Percentiles rank a stretch among this genome's conserved stretches.
These are phyloP conservation scores for Drosophila pallidifrons DNA, from an alignment of 1,140 invertebrate species.

Conservation along the genomic window DNA sequence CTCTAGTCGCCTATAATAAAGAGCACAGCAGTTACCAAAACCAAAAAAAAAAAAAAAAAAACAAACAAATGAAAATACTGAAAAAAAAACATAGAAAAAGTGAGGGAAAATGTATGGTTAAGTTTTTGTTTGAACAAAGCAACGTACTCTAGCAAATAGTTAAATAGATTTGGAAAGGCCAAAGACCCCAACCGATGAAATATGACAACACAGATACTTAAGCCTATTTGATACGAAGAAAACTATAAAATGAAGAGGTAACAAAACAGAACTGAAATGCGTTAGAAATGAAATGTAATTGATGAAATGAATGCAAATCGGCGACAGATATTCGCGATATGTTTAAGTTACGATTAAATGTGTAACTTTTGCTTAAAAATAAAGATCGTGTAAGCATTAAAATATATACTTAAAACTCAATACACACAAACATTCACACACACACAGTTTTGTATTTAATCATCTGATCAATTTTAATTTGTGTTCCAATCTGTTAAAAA, in stretches of 20 bases:
- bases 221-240: conserved; percentile 38
- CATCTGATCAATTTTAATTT: conserved; percentile 22
- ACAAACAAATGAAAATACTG: neutral
- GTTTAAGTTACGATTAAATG: conserved; percentile 64
- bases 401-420: conserved; percentile 38
- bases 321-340: conserved; percentile 52
- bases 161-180: conserved; percentile 51
- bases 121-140: conserved; percentile 65
- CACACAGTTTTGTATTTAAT: conserved; percentile 39
- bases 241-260: conserved; percentile 57
- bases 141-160: conserved; percentile 56
- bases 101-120: conserved; percentile 53
- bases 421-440: conserved; percentile 3
- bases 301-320: conserved; percentile 32
- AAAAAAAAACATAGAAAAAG: neutral
- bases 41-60: neutral
- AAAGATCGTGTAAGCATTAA: conserved; percentile 65
- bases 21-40: conserved; percentile 41
- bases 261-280: conserved; percentile 69
- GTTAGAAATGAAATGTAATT: conserved; percentile 53
- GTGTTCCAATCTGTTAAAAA: neutral
- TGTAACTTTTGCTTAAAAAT: conserved; percentile 64
- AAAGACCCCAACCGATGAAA: conserved; percentile 57
- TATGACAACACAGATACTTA: conserved; percentile 61
- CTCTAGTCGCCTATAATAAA: conserved; percentile 55